Evolutionary conservation across 2,113 vertebrate species (phyloP).

Genomic region (Fregetta grallaria): DNA sequence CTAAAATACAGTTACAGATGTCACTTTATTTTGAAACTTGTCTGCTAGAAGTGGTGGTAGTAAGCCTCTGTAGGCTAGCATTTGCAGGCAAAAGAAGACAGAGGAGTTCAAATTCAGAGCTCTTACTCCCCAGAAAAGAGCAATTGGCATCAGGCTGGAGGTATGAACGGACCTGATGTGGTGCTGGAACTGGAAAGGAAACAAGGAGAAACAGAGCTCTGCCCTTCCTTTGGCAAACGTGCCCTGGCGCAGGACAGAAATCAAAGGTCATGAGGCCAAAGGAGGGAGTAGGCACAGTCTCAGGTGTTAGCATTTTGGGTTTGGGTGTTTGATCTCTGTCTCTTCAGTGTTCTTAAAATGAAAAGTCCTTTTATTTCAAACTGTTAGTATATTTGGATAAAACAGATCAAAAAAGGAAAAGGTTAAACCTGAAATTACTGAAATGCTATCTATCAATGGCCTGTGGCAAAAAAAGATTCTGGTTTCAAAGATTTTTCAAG

Average conservation of each 20-base stretch:
- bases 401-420: not conserved
- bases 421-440: not conserved
- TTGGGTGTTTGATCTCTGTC: not conserved
- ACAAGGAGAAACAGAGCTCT: not conserved
- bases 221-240: not conserved
- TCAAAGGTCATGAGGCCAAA: not conserved
- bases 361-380: not conserved
- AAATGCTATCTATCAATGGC: not conserved
- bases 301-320: not conserved
- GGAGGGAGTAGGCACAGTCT: not conserved
- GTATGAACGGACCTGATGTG: not conserved
- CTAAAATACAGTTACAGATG: not conserved
- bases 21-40: not conserved
- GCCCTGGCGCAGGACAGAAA: not conserved
- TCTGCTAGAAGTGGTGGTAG: not conserved
- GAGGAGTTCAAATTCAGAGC: not conserved
- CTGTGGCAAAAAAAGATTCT: not conserved
- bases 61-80: not conserved
- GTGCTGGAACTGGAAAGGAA: not conserved
- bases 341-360: not conserved
- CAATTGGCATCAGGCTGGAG: rapidly evolving
- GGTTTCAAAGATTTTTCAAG: not conserved
- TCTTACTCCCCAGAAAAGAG: not conserved
- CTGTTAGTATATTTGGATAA: not conserved
- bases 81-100: not conserved